Conservation (phyloP, 2,113 vertebrate species). For the cattle (Bos taurus) region DNA sequence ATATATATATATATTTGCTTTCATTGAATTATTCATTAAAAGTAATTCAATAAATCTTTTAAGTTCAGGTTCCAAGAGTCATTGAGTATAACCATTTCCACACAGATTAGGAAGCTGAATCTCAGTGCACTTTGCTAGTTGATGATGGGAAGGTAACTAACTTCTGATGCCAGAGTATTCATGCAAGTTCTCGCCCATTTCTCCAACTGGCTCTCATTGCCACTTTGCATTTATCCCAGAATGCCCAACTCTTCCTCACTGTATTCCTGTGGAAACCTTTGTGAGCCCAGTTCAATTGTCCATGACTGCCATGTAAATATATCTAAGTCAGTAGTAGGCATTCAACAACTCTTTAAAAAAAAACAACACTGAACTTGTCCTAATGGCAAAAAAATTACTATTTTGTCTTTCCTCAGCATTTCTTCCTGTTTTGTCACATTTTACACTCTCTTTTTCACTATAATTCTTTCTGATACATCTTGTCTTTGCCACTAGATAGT, state of each 20-base stretch:
- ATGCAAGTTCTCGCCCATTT: fast-evolving
- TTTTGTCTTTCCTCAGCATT: neutral
- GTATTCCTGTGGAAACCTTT: neutral
- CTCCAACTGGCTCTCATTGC: fast-evolving
- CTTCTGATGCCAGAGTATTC: neutral
- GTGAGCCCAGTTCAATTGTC: neutral
- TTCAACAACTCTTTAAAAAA: neutral
- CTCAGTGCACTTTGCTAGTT: fast-evolving
- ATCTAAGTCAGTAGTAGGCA: neutral
- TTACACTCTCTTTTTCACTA: neutral
- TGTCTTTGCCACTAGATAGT: neutral
- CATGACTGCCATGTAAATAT: neutral
- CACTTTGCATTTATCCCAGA: neutral
- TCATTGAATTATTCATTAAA: neutral
- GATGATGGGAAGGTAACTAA: neutral
- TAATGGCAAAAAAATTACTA: neutral
- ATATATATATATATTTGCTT: neutral
- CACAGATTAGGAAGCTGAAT: neutral
- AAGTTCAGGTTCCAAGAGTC: neutral
- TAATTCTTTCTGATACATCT: neutral
- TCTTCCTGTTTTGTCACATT: neutral
- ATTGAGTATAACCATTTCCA: neutral
- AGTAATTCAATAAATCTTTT: neutral
- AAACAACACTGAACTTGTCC: neutral
- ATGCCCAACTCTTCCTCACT: neutral